phyloP scores from a whole-genome alignment of 2,797 vertebrate genomes.

The Vultur gryphus region DNA sequence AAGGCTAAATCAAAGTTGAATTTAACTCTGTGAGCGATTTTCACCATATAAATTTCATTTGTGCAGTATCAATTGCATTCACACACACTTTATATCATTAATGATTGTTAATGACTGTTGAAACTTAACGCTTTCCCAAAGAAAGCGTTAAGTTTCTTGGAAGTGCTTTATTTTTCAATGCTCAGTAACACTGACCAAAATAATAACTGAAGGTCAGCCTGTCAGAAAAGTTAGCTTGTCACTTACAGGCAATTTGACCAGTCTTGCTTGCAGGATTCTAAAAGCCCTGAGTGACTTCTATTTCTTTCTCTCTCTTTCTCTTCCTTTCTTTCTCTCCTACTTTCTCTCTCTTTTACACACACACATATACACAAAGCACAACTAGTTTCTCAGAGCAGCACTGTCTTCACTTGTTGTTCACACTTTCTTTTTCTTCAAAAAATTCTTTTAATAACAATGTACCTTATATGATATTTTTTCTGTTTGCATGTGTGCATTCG shows the following conservation, averaged over 20 bases:
- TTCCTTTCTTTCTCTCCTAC: background rate
- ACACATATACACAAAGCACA: background rate
- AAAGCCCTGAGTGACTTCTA: background rate
- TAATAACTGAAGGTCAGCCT: background rate
- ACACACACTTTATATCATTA: background rate
- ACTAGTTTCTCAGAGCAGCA: background rate
- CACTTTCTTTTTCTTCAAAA: background rate
- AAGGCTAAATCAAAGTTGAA: background rate
- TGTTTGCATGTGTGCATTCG: rapidly evolving
- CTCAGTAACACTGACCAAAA: background rate
- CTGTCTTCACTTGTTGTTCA: background rate
- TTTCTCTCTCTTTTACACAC: background rate
- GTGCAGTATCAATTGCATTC: background rate
- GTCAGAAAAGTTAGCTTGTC: background rate
- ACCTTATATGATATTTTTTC: background rate
- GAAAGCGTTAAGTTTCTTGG: background rate
- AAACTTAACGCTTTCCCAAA: background rate
- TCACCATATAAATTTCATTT: background rate
- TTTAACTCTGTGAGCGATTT: background rate
- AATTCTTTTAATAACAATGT: background rate
- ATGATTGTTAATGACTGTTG: background rate
- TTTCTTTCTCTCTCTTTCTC: background rate
- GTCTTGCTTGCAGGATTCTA: background rate
- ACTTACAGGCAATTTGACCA: background rate
- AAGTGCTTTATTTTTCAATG: background rate